These are phyloP conservation scores for Philereme vetulata DNA, from an alignment of 2,888 invertebrate species.

Conservation along the genomic window DNA sequence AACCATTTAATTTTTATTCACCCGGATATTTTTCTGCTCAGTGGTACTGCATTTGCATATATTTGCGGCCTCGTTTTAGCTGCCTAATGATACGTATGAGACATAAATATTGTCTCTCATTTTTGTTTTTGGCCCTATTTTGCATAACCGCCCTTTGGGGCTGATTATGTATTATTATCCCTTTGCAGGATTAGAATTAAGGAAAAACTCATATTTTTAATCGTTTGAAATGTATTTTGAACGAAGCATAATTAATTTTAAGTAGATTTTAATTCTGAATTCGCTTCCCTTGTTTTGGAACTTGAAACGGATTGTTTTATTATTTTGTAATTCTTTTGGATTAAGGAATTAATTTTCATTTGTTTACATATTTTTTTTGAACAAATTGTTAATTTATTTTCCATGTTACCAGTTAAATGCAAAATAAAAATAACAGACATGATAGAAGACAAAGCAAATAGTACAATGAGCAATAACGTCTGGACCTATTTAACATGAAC, in stretches of 20 bases:
- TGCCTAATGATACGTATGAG: slow-evolving; percentile 72
- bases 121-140: slow-evolving; percentile 53
- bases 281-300: slow-evolving; percentile 18
- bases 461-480: no score
- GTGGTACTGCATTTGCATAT: slow-evolving; percentile 65
- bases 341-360: slow-evolving; percentile 3
- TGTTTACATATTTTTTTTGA: no score
- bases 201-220: slow-evolving; percentile 43
- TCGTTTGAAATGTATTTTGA: slow-evolving; percentile 44
- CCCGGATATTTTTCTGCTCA: slow-evolving; percentile 34
- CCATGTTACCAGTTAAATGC: no score
- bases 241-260: slow-evolving; percentile 34
- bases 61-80: slow-evolving; percentile 66
- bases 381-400: no score
- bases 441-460: no score
- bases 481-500: no score
- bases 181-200: slow-evolving; percentile 51
- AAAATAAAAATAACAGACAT: no score
- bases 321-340: slow-evolving; percentile 18
- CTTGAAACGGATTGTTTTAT: slow-evolving; percentile 24
- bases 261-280: slow-evolving; percentile 27
- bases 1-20: slow-evolving; percentile 20
- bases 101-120: slow-evolving; percentile 71
- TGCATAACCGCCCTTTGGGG: slow-evolving; percentile 60
- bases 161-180: slow-evolving; percentile 49